These are phyloP conservation scores for Helicoverpa assulta DNA, from an alignment of 2,888 invertebrate genomes.

Conservation along the genomic window DNA sequence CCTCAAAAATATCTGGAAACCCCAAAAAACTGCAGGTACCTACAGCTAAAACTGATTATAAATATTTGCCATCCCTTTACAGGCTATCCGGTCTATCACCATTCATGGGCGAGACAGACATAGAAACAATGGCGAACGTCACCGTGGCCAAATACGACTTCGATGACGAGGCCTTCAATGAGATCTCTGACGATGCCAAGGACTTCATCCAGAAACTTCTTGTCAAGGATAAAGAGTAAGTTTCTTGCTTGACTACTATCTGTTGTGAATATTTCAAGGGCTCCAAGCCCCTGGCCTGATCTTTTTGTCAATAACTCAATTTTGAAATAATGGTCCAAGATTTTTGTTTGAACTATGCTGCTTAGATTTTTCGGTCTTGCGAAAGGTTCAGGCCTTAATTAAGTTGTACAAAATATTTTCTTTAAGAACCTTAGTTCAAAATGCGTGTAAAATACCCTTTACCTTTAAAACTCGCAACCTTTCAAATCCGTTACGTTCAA, in stretches of 20 bases:
- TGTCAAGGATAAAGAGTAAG: constrained; percentile 97
- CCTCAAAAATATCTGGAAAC: too few relatives aligned
- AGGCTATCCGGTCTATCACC: constrained; percentile 98
- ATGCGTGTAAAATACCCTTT: constrained; percentile 26
- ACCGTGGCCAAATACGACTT: constrained; percentile 99
- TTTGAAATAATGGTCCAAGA: neutral
- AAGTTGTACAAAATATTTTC: constrained; percentile 31
- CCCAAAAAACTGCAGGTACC: neutral
- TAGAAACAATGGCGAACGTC: constrained; percentile 99
- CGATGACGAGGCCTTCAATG: constrained; percentile 98
- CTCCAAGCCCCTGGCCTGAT: constrained; percentile 12
- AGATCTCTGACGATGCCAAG: constrained; percentile 98
- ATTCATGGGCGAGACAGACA: constrained; percentile 99
- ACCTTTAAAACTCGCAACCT: constrained; percentile 34
- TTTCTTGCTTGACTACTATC: constrained; percentile 63
- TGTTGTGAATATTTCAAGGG: constrained; percentile 38
- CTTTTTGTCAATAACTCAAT: constrained; percentile 39
- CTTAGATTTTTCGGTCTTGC: constrained; percentile 21
- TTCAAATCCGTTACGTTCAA: constrained; percentile 40
- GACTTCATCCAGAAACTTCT: constrained; percentile 98
- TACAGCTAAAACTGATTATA: neutral
- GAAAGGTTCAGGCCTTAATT: constrained; percentile 35
- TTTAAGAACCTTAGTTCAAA: constrained; percentile 43
- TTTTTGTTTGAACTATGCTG: constrained; percentile 1
- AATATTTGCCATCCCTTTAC: constrained; percentile 60